phyloP scores from a whole-genome alignment of 1,140 invertebrate species.

The Bombus huntii region DNA sequence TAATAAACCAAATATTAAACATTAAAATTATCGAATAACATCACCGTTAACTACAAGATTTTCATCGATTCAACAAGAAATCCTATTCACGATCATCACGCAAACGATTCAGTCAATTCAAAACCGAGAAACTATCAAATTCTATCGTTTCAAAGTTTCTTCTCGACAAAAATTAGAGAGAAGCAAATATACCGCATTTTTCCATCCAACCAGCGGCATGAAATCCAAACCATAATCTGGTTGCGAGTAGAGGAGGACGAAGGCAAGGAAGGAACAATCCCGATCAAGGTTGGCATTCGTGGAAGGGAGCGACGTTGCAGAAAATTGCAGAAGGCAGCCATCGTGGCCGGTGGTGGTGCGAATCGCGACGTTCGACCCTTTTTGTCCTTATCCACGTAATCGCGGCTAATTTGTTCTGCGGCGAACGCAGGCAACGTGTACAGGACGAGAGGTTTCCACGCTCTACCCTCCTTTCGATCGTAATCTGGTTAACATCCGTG shows the following conservation, averaged over 20 bases:
- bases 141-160: too few species aligned
- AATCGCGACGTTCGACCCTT: constrained; percentile 62
- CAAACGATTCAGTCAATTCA: too few species aligned
- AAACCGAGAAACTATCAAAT: too few species aligned
- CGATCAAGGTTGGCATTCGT: not conserved
- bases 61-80: too few species aligned
- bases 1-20: too few species aligned
- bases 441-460: constrained; percentile 7
- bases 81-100: too few species aligned
- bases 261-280: not conserved
- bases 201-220: too few species aligned
- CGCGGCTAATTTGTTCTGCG: constrained; percentile 75
- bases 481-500: constrained; percentile 79
- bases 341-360: constrained; percentile 38
- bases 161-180: too few species aligned
- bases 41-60: too few species aligned
- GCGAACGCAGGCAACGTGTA: constrained; percentile 67
- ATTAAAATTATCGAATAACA: too few species aligned
- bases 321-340: constrained; percentile 59
- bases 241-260: not conserved
- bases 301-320: constrained; percentile 52
- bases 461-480: constrained; percentile 41
- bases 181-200: too few species aligned
- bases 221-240: not conserved
- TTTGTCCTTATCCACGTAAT: constrained; percentile 71